A percentile compares a stretch with the other conserved stretches of the same genome.
Conservation (phyloP, 2,113 vertebrate species). For the Lepus timidus region DNA sequence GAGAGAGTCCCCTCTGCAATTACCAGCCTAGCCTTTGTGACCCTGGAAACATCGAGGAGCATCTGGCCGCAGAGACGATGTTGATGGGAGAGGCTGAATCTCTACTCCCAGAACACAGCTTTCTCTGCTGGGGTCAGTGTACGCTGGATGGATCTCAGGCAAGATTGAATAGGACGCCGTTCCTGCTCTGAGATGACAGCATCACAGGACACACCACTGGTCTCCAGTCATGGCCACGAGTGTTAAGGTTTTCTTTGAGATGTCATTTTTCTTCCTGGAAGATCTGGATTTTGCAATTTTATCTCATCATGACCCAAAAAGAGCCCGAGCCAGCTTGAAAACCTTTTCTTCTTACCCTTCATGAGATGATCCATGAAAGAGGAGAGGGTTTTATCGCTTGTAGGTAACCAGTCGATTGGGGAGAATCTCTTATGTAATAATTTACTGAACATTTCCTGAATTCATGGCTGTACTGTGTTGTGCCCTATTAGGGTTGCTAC, state of each 20-base stretch:
- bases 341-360: neutral
- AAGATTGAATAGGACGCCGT: neutral
- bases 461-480: neutral
- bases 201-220: neutral
- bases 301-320: conserved; percentile 50
- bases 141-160: neutral
- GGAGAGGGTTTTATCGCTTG: neutral
- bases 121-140: neutral
- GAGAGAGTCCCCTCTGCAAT: neutral
- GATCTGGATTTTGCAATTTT: conserved; percentile 10
- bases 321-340: conserved; percentile 46
- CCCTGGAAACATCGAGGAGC: neutral
- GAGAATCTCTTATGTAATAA: neutral
- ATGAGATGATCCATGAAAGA: neutral
- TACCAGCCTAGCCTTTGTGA: conserved; percentile 18
- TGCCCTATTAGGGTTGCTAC: neutral
- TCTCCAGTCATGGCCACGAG: neutral
- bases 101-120: neutral
- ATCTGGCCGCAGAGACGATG: neutral
- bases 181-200: conserved; percentile 25
- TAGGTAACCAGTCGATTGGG: conserved; percentile 44
- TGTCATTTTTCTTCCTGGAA: neutral
- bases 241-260: conserved; percentile 21
- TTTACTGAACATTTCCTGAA: conserved; percentile 47
- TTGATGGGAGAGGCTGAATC: neutral